phyloP scores from a whole-genome alignment of 1,140 invertebrate genomes.

The Meloidogyne hapla region DNA sequence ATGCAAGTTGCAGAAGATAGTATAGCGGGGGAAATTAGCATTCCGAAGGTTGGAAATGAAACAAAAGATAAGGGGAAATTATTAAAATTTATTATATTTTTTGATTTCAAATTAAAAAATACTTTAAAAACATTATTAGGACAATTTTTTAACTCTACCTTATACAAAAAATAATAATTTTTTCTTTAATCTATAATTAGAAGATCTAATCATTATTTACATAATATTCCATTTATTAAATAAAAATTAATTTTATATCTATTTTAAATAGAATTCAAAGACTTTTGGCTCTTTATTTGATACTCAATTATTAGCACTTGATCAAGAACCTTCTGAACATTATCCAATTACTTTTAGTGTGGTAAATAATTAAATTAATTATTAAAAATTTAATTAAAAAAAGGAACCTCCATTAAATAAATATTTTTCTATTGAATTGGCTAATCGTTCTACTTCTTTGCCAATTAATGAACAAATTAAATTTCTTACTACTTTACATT shows the following conservation, averaged over 20 bases:
- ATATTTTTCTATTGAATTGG: conserved; percentile 10
- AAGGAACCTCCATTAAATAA: conserved; percentile 15
- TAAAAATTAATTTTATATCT: too few species aligned
- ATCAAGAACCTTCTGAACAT: conserved; percentile 45
- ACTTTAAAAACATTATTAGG: too few species aligned
- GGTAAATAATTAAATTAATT: conserved; percentile 17
- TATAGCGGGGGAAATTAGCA: conserved; percentile 46
- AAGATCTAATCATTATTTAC: too few species aligned
- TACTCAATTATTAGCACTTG: conserved; percentile 48
- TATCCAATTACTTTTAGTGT: conserved; percentile 47
- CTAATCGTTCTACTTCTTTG: not conserved
- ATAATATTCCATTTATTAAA: too few species aligned
- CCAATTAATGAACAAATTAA: conserved; percentile 8
- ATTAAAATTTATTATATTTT: too few species aligned
- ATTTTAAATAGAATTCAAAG: not conserved
- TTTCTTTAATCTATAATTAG: too few species aligned
- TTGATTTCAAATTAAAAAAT: too few species aligned
- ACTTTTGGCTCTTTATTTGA: conserved; percentile 40
- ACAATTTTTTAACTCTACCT: too few species aligned
- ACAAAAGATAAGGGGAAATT: too few species aligned
- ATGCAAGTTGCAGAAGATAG: not conserved
- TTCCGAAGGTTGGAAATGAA: conserved; percentile 41
- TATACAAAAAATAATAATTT: too few species aligned
- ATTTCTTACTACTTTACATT: not conserved
- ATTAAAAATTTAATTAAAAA: conserved; percentile 4